phyloP scores from a whole-genome alignment of 2,888 invertebrate species.

The Eledona agricola region DNA sequence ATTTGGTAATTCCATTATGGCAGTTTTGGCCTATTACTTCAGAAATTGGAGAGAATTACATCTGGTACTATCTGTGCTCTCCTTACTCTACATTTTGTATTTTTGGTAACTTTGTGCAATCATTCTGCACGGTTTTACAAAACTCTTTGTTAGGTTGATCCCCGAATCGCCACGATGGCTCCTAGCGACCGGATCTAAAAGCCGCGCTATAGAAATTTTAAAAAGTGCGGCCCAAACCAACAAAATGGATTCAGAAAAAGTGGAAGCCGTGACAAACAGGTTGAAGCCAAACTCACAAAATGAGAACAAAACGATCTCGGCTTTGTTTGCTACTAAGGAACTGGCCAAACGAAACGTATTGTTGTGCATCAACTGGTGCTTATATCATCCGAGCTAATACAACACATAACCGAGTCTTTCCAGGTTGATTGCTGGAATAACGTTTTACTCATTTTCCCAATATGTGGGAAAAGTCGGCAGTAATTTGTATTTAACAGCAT shows the following conservation, averaged over 20 bases:
- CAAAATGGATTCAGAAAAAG: constrained; percentile 42
- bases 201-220: constrained; percentile 64
- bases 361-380: constrained; percentile 68
- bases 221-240: constrained; percentile 57
- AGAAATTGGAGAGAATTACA: constrained; percentile 72
- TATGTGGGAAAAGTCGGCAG: constrained; percentile 67
- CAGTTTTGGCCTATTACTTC: constrained; percentile 66
- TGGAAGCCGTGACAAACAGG: constrained; percentile 40
- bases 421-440: constrained; percentile 69
- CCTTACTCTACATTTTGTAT: constrained; percentile 64
- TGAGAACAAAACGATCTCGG: constrained; percentile 54
- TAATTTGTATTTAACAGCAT: constrained; percentile 67
- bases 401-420: constrained; percentile 23
- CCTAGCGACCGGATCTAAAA: constrained; percentile 65
- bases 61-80: constrained; percentile 65
- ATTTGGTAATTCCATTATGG: constrained; percentile 68
- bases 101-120: constrained; percentile 61
- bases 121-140: constrained; percentile 3
- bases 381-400: constrained; percentile 1
- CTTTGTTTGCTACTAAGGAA: constrained; percentile 64
- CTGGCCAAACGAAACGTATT: constrained; percentile 65
- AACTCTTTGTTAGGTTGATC: constrained; percentile 58
- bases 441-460: constrained; percentile 70
- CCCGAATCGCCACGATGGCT: constrained; percentile 74
- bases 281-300: constrained; percentile 43